These are phyloP conservation scores for Drosophila demipolita DNA, from an alignment of 2,888 invertebrate genomes.

Conservation along the genomic window DNA sequence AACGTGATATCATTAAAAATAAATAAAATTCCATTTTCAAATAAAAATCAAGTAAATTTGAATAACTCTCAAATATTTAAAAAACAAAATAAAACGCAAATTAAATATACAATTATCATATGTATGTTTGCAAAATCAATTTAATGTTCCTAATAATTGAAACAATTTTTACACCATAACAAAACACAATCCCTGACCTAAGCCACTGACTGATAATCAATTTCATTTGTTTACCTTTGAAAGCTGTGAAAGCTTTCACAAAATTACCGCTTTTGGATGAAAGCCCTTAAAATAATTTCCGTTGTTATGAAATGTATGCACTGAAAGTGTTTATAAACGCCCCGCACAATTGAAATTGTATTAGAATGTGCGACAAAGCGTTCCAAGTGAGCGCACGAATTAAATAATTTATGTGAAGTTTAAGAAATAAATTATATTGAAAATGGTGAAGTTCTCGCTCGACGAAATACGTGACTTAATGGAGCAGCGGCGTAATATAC, in stretches of 20 bases:
- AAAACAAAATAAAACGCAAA: background rate
- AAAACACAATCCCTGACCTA: background rate
- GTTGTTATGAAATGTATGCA: conserved; percentile 32
- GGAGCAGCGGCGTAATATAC: conserved; percentile 99
- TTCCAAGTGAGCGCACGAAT: conserved; percentile 12
- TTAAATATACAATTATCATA: background rate
- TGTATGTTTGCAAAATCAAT: background rate
- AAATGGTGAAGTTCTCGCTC: conserved; percentile 47
- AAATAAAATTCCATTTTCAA: background rate
- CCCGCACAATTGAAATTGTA: background rate
- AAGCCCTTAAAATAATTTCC: conserved; percentile 7
- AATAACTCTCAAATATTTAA: background rate
- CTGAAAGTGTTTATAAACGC: conserved; percentile 26
- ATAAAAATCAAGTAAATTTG: background rate
- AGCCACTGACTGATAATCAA: conserved; percentile 12
- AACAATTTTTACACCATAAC: background rate
- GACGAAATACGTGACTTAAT: conserved; percentile 97
- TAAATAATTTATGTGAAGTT: conserved; percentile 4
- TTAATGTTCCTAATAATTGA: background rate
- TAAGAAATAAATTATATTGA: background rate
- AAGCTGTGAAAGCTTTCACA: conserved; percentile 24
- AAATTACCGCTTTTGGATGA: conserved; percentile 13
- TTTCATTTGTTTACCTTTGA: conserved; percentile 16
- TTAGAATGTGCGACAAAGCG: conserved; percentile 2
- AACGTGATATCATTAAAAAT: background rate